Percentiles rank a stretch among this genome's conserved stretches.
phyloP scores from a whole-genome alignment of 2,113 vertebrate species.

The Grus americana region DNA sequence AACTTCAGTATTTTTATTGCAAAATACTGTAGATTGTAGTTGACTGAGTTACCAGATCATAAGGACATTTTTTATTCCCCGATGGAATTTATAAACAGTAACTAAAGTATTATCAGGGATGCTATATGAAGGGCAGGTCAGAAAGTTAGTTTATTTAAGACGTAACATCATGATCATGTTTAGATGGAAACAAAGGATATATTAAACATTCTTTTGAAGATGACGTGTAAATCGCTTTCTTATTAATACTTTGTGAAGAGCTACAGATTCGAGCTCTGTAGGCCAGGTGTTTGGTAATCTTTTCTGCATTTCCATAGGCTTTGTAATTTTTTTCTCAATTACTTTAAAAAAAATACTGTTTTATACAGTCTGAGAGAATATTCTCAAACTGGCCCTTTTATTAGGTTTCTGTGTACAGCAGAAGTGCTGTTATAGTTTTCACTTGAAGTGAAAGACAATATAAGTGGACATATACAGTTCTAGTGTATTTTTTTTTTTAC shows the following conservation, averaged over 20 bases:
- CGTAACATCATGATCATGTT: conserved; percentile 57
- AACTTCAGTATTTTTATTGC: neutral
- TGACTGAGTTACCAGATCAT: neutral
- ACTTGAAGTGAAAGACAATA: neutral
- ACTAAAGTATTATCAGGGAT: conserved; percentile 72
- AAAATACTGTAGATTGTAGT: neutral
- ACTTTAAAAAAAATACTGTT: neutral
- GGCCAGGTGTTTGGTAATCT: conserved; percentile 20
- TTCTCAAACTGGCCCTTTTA: neutral
- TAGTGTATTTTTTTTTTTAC: neutral
- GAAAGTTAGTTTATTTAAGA: conserved; percentile 79
- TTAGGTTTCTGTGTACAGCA: neutral
- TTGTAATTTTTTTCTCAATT: neutral
- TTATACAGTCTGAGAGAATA: neutral
- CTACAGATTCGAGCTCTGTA: conserved; percentile 50
- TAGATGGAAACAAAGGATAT: conserved; percentile 68
- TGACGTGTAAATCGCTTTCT: conserved; percentile 75
- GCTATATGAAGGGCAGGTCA: conserved; percentile 70
- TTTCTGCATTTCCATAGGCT: neutral
- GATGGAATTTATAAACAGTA: conserved; percentile 15
- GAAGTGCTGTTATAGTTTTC: neutral
- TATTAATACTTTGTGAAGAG: conserved; percentile 73
- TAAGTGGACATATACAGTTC: neutral
- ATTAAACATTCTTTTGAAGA: conserved; percentile 61
- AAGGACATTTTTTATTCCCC: neutral